Conservation (phyloP, 1,140 invertebrate species). For the Epicauta chinensis region DNA sequence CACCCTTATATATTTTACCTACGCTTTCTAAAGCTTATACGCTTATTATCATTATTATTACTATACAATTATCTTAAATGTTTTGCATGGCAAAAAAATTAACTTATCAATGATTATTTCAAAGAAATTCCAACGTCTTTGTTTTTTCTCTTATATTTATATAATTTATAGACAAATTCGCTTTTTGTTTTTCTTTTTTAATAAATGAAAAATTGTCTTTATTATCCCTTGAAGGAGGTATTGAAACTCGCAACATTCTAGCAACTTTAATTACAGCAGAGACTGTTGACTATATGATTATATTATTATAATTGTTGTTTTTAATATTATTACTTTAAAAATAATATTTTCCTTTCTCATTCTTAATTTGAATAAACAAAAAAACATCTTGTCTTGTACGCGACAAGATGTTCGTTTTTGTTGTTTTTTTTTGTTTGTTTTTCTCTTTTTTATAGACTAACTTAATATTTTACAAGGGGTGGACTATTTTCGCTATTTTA, state of each 20-base stretch:
- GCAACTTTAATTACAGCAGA: conserved; percentile 41
- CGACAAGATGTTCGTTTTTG: too few relatives aligned
- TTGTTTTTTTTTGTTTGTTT: too few relatives aligned
- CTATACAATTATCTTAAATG: too few relatives aligned
- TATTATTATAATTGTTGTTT: too few relatives aligned
- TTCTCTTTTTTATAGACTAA: conserved; percentile 7
- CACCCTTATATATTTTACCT: too few relatives aligned
- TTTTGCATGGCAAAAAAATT: too few relatives aligned
- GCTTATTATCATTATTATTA: too few relatives aligned
- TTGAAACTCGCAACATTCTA: conserved; percentile 45
- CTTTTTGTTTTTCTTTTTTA: background rate
- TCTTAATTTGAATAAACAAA: conserved; percentile 3
- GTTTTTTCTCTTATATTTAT: background rate
- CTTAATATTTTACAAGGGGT: background rate
- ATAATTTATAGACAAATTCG: background rate
- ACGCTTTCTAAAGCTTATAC: too few relatives aligned
- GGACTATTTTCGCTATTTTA: conserved; percentile 2
- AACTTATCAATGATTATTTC: too few relatives aligned
- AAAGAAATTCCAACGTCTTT: background rate
- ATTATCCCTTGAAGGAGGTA: conserved; percentile 7
- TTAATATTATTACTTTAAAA: background rate
- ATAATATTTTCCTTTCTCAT: conserved; percentile 8
- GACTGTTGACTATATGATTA: conserved; percentile 4
- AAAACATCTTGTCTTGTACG: conserved; percentile 1
- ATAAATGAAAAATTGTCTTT: background rate